These are phyloP conservation scores for Microchirus variegatus DNA, from an alignment of 2,797 vertebrate species.

Conservation along the genomic window DNA sequence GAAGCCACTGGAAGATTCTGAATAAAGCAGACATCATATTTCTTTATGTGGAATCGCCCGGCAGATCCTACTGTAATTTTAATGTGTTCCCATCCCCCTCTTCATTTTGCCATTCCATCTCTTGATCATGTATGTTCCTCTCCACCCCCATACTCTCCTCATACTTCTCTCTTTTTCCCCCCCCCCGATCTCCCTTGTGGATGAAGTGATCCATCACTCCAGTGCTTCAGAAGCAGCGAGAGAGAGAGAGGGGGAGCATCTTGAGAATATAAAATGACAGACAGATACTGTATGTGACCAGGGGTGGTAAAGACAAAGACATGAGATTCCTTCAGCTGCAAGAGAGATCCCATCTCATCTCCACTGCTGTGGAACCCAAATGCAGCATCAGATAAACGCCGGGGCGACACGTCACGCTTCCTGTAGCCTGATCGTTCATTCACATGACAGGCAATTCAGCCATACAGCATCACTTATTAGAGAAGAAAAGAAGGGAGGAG, in stretches of 20 bases:
- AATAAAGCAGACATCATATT: slow-evolving; percentile 13
- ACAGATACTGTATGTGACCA: slow-evolving; percentile 22
- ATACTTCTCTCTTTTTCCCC: not conserved
- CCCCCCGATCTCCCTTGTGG: slow-evolving; percentile 28
- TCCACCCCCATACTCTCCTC: slow-evolving; percentile 7
- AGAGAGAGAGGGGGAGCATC: slow-evolving; percentile 5
- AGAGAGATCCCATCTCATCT: slow-evolving; percentile 44
- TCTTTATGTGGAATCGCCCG: slow-evolving; percentile 12
- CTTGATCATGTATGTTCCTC: slow-evolving; percentile 21
- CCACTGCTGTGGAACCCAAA: slow-evolving; percentile 37
- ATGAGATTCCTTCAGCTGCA: slow-evolving; percentile 26
- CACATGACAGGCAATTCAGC: slow-evolving; percentile 55
- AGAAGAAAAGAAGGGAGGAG: slow-evolving; percentile 1
- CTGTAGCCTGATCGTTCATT: slow-evolving; percentile 47
- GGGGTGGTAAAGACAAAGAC: slow-evolving; percentile 1
- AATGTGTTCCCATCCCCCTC: slow-evolving; percentile 53
- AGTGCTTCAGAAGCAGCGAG: slow-evolving; percentile 21
- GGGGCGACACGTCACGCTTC: slow-evolving; percentile 25
- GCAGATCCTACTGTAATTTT: slow-evolving; percentile 29
- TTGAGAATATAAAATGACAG: slow-evolving; percentile 34
- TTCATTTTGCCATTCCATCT: slow-evolving; percentile 34
- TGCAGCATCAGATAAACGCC: slow-evolving; percentile 42
- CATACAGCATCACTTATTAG: slow-evolving; percentile 40
- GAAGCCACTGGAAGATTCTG: not conserved
- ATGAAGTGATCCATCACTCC: slow-evolving; percentile 51